phyloP scores from a whole-genome alignment of 2,888 invertebrate species.

The Diadromus collaris region DNA sequence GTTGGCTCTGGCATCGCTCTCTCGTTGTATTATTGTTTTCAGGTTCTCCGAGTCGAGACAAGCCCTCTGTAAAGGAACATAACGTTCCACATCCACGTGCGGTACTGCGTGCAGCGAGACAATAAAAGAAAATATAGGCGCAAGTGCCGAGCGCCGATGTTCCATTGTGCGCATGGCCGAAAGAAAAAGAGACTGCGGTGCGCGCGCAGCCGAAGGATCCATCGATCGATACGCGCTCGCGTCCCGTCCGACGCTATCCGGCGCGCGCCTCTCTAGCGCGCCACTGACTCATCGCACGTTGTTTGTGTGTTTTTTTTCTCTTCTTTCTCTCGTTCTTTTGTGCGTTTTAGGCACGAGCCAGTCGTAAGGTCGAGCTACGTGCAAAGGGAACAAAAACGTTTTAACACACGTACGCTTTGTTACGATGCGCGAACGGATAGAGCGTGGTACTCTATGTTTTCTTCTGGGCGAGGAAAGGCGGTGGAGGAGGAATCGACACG shows the following conservation, averaged over 20 bases:
- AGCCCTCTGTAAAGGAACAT: constrained; percentile 11
- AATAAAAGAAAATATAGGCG: constrained; percentile 1
- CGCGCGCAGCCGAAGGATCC: constrained; percentile 3
- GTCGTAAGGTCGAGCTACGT: constrained; percentile 44
- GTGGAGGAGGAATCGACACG: neutral
- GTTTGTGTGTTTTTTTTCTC: constrained; percentile 11
- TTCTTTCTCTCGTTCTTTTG: constrained; percentile 31
- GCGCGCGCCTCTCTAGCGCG: constrained; percentile 22
- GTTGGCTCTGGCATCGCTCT: constrained; percentile 65
- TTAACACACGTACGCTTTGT: constrained; percentile 19
- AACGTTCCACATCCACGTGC: neutral
- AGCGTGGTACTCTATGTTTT: neutral
- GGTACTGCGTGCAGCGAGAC: neutral
- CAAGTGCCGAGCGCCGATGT: neutral
- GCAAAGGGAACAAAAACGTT: constrained; percentile 45
- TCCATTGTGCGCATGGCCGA: constrained; percentile 22
- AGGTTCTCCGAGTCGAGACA: constrained; percentile 57
- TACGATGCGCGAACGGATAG: constrained; percentile 9
- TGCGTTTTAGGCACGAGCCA: constrained; percentile 53
- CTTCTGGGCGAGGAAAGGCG: neutral
- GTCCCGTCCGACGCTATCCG: constrained; percentile 19
- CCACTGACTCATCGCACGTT: constrained; percentile 62
- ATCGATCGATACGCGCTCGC: constrained; percentile 19
- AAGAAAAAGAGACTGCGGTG: constrained; percentile 22
- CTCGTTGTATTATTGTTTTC: constrained; percentile 63